Evolutionary conservation across 2,888 invertebrate species (phyloP).

Genomic region (Pristionchus mayeri): DNA sequence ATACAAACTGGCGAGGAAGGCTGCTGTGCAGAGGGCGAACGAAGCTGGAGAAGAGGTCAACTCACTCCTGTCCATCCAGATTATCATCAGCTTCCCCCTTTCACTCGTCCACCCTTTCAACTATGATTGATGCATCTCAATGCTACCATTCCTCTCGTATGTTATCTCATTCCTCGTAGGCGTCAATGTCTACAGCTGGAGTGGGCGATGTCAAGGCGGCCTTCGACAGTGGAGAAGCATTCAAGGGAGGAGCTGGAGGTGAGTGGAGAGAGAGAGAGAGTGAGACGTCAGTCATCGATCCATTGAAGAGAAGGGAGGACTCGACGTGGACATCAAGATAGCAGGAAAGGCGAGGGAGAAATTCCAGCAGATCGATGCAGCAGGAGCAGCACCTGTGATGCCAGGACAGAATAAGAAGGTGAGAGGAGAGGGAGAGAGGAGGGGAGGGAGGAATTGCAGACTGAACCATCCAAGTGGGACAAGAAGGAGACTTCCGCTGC

Average conservation of each 20-base stretch:
- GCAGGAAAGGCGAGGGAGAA: conserved; percentile 90
- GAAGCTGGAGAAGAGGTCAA: conserved; percentile 49
- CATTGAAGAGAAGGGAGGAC: conserved; percentile 53
- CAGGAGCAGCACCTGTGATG: conserved; percentile 71
- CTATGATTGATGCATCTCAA: background rate
- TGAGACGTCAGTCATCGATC: too few species aligned
- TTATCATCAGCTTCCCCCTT: too few species aligned
- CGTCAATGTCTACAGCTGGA: conserved; percentile 36
- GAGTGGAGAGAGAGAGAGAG: too few species aligned
- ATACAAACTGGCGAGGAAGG: conserved; percentile 73
- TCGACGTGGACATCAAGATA: conserved; percentile 75
- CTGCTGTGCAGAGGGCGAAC: conserved; percentile 62
- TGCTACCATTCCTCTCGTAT: background rate
- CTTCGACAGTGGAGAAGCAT: conserved; percentile 64
- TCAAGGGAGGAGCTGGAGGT: conserved; percentile 52
- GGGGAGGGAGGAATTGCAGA: conserved; percentile 49
- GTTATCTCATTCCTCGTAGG: background rate
- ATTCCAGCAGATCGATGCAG: conserved; percentile 90
- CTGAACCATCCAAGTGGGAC: conserved; percentile 72
- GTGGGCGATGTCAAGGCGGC: conserved; percentile 64
- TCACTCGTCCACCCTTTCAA: background rate
- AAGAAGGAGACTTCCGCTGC: conserved; percentile 69
- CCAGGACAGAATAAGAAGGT: conserved; percentile 57
- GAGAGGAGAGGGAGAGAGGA: background rate
- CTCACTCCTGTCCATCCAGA: too few species aligned